These are phyloP conservation scores for Hecatera dysodea DNA, from an alignment of 2,888 invertebrate genomes.

Conservation along the genomic window DNA sequence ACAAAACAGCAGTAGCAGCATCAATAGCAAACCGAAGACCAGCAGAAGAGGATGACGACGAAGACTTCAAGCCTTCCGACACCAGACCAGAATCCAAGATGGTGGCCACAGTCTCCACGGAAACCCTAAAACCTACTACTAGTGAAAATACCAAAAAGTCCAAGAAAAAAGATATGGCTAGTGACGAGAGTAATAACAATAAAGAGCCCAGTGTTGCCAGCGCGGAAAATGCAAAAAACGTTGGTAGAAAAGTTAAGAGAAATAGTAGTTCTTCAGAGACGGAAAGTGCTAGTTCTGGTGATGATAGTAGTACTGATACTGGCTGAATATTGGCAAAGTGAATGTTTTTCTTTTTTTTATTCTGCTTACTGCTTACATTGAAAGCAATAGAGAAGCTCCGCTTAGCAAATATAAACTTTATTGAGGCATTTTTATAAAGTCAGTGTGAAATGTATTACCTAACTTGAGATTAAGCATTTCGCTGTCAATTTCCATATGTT, in stretches of 20 bases:
- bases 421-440: not conserved
- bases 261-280: constrained; percentile 91
- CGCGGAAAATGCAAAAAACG: constrained; percentile 66
- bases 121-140: constrained; percentile 85
- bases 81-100: constrained; percentile 81
- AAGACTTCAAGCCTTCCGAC: constrained; percentile 77
- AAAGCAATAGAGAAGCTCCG: not conserved
- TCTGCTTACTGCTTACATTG: constrained; percentile 2
- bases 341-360: not conserved
- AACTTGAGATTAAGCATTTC: not conserved
- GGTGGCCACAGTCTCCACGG: constrained; percentile 87
- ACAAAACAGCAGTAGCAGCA: constrained; percentile 91
- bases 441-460: not conserved
- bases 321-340: constrained; percentile 75
- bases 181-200: constrained; percentile 72
- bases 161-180: constrained; percentile 76
- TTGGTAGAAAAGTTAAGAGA: constrained; percentile 72
- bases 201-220: constrained; percentile 80
- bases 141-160: constrained; percentile 76
- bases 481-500: not conserved
- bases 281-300: constrained; percentile 92
- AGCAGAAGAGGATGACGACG: constrained; percentile 83
- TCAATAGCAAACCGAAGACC: constrained; percentile 86
- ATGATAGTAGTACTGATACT: constrained; percentile 92
- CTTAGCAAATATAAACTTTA: not conserved